Evolutionary conservation across 2,797 vertebrate genomes (phyloP), one percentile per base, ranked within the genome.

Genomic region (Lagocephalus sceleratus): DNA sequence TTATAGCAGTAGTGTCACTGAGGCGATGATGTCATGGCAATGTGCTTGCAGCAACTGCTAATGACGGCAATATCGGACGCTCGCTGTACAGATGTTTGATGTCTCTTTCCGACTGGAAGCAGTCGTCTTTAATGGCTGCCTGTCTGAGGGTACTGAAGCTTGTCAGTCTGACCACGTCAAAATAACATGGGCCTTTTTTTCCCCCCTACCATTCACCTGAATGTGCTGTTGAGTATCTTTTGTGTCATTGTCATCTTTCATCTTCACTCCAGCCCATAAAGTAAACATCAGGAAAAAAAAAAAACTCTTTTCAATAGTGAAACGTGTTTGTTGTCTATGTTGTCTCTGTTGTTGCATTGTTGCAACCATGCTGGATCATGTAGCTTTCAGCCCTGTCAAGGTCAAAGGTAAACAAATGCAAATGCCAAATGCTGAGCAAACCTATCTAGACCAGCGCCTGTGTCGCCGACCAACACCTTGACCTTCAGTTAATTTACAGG

Each of bases 121-220:
- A 54, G 26, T n/a, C 46, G 21, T 35, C 20, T 17, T 38, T 38
- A 12, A 14, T 11, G 25, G 20, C 39, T 68, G 47, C 63, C 57
- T 72, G 41, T 63, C 35, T 40, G 26, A 5, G 7, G 20, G 20
- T 29, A 29, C 11, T 38, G 49, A 21, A 54, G 47, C 38, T 29
- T 25, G 9, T 67, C 63, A n/a, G 47, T 49, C 53, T 10, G 45
- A 35, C 45, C 51, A 56, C 61, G 69, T 66, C 68, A 70, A 70
- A 64, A 62, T 47, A 62, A 26, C 62, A 7, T 7, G 7, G 23
- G 23, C 23, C 4, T 25, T 25, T 25, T 4, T 25, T 25, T 25
- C 23, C 4, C 4, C 4, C 23, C n/a, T n/a, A n/a, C n/a, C n/a
- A n/a, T 25, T 25, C 7, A 25, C 23, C 23, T 2, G 23, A 7